Evolutionary conservation across 1,140 invertebrate species (phyloP), one percentile per base, ranked within the genome.

Genomic region (Dreissena polymorpha): DNA sequence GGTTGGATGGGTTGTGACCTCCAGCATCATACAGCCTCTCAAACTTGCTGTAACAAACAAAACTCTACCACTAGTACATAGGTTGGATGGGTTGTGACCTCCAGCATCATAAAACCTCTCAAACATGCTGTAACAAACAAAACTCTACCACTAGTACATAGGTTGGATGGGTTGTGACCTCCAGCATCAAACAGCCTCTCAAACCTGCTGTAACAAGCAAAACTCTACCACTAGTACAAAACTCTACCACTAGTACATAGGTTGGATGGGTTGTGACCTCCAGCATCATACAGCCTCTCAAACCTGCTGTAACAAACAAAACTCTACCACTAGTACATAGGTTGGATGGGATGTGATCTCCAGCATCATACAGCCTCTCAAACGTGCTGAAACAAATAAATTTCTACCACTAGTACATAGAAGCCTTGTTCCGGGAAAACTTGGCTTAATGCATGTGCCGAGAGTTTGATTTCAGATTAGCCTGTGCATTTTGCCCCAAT

Each of bases 171-270:
- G 65, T 87, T 84, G 10, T 72, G 55, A 12, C 77, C 84, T 10
- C 67, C 68, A 29, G 86, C 85, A 80, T 87, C 87, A 76, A 86
- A 75, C 55, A 91, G 81, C 25, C 75, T 83, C 57, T 88, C 83
- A 63, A 91, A 83, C 69, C 86, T 85, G 5, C 91, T 92, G 83
- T 14, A 75, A 77, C 13, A 2, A 67, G n/a, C n/a, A n/a, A n/a
- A n/a, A n/a, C n/a, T n/a, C n/a, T n/a, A n/a, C n/a, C n/a, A n/a
- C n/a, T n/a, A n/a, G n/a, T n/a, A 23, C 16, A 72, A 50, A 50
- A n/a, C 6, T 2, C 21, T 67, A 14, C 21, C 64, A 49, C 39
- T 10, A 7, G 39, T 39, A 39, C 39, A 39, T 39, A 39, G 65
- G 75, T 88, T 88, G 55, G 85, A 84, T 8, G 89, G 86, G 65